These are phyloP conservation scores for Agrochola macilenta DNA, from an alignment of 2,888 invertebrate genomes.

Conservation along the genomic window DNA sequence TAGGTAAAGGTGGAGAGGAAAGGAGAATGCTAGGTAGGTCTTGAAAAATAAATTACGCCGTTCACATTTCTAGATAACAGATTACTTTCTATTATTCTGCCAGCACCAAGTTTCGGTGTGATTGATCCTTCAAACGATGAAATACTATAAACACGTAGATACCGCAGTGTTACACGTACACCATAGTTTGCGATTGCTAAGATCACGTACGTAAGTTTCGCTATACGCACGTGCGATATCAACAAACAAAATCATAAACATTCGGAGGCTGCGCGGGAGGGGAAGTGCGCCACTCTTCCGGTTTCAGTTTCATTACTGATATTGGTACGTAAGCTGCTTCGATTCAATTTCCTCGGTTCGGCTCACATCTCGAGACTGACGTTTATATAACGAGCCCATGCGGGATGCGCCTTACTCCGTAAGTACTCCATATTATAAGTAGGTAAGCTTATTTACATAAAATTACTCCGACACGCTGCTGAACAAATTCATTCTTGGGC, in stretches of 20 bases:
- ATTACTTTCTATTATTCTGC: slow-evolving; percentile 3
- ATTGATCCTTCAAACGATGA: slow-evolving; percentile 17
- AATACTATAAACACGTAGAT: slow-evolving; percentile 1
- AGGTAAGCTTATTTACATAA: slow-evolving; percentile 56
- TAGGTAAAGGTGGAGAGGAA: not conserved
- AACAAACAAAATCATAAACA: slow-evolving; percentile 61
- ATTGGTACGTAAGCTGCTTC: slow-evolving; percentile 75
- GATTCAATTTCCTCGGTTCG: slow-evolving; percentile 77
- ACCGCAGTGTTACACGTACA: slow-evolving; percentile 13
- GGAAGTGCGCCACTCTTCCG: slow-evolving; percentile 64
- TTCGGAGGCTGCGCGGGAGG: slow-evolving; percentile 42
- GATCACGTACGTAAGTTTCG: slow-evolving; percentile 34
- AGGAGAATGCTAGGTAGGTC: not conserved
- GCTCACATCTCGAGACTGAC: slow-evolving; percentile 65
- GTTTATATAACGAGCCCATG: slow-evolving; percentile 61
- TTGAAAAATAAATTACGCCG: not conserved
- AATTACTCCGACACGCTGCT: slow-evolving; percentile 49
- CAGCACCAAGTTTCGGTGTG: slow-evolving; percentile 11
- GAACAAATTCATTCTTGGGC: slow-evolving; percentile 48
- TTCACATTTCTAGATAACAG: not conserved
- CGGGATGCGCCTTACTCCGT: slow-evolving; percentile 52
- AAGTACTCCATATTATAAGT: slow-evolving; percentile 45
- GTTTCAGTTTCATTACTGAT: slow-evolving; percentile 74
- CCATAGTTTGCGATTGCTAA: slow-evolving; percentile 26
- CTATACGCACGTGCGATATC: slow-evolving; percentile 46